Percentiles rank a stretch among this genome's conserved stretches.
phyloP scores from a whole-genome alignment of 2,797 vertebrate species.

The Alfaro cultratus region DNA sequence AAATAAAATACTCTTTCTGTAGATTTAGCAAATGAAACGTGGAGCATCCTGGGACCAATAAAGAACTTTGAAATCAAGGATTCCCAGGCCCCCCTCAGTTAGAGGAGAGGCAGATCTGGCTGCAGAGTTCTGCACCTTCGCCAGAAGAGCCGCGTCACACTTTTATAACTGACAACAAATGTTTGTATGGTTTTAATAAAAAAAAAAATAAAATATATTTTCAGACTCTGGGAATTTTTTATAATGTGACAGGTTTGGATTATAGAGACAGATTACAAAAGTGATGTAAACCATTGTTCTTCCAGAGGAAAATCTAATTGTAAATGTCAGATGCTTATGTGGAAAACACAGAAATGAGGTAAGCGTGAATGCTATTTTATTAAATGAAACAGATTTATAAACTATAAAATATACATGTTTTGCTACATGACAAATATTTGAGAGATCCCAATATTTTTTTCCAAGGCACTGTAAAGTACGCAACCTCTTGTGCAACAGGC shows the following conservation, averaged over 20 bases:
- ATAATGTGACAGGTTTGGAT: conserved; percentile 17
- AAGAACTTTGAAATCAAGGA: conserved; percentile 82
- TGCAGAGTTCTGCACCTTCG: conserved; percentile 79
- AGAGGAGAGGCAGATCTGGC: conserved; percentile 80
- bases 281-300: neutral
- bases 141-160: conserved; percentile 91
- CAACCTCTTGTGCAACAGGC: neutral
- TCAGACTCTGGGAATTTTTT: conserved; percentile 53
- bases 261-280: neutral
- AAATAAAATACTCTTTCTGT: conserved; percentile 92
- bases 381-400: no score
- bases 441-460: neutral
- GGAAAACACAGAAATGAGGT: neutral
- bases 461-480: no score
- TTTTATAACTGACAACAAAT: conserved; percentile 96
- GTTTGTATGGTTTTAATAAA: conserved; percentile 99
- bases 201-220: conserved; percentile 85
- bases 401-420: neutral
- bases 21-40: conserved; percentile 85
- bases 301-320: no score
- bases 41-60: conserved; percentile 80
- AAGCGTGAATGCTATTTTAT: neutral
- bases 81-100: conserved; percentile 74
- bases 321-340: neutral
- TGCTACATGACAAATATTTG: neutral